Evolutionary conservation across 2,797 vertebrate genomes (phyloP).

Genomic region (Peromyscus aztecus): DNA sequence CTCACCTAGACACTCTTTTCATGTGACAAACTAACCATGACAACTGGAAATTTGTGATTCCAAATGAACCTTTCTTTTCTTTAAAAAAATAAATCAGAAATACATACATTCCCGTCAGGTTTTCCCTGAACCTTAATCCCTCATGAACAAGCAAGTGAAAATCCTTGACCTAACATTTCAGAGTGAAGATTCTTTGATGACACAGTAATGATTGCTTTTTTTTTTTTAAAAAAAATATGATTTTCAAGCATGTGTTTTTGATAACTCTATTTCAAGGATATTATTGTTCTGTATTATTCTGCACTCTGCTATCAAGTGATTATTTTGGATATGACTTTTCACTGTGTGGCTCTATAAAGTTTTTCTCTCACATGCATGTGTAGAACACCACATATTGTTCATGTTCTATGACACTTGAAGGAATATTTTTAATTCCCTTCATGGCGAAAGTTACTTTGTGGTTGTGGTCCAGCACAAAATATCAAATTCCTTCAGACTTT

Average conservation of each 20-base stretch:
- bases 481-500: neutral
- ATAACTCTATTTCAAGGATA: neutral
- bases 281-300: neutral
- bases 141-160: conserved; percentile 3
- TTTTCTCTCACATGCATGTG: conserved; percentile 5
- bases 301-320: neutral
- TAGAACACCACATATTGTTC: conserved; percentile 1
- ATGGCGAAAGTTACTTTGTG: conserved; percentile 30
- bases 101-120: neutral
- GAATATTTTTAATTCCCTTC: neutral
- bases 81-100: neutral
- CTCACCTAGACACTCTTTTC: neutral
- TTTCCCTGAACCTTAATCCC: neutral
- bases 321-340: neutral
- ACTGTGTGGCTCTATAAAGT: neutral
- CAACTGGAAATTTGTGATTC: neutral
- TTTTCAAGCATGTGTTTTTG: conserved; percentile 11
- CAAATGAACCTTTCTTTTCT: neutral
- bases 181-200: neutral
- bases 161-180: neutral
- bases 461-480: conserved; percentile 12
- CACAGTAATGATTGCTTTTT: neutral
- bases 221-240: neutral
- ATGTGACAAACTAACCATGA: neutral
- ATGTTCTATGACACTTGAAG: neutral